Evolutionary conservation across 2,888 invertebrate species (phyloP).

Genomic region (Drosophila phalerata): DNA sequence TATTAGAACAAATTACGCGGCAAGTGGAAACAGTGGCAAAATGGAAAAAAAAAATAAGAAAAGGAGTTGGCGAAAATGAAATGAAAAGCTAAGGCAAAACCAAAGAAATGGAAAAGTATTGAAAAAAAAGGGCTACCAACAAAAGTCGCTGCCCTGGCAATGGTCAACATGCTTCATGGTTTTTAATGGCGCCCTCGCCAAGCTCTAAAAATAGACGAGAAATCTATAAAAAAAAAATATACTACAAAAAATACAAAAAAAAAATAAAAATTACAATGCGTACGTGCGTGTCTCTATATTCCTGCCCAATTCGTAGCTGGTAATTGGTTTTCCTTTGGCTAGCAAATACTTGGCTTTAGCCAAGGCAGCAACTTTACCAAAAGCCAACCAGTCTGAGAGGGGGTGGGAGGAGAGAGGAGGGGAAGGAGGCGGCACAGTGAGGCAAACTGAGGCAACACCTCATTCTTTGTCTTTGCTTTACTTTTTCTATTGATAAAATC

Average conservation of each 20-base stretch:
- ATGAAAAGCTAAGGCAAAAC: constrained; percentile 3
- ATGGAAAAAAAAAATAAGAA: constrained; percentile 16
- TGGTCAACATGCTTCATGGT: constrained; percentile 50
- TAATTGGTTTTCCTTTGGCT: constrained; percentile 63
- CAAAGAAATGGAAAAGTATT: constrained; percentile 8
- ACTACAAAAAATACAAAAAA: neutral
- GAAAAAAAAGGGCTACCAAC: constrained; percentile 22
- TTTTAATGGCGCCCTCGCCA: constrained; percentile 53
- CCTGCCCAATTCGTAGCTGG: constrained; percentile 7
- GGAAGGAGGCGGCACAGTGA: too few species aligned
- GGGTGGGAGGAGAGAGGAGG: neutral
- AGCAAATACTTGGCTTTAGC: constrained; percentile 52
- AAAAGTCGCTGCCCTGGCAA: constrained; percentile 24
- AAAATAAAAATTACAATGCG: constrained; percentile 54
- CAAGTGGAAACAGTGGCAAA: constrained; percentile 30
- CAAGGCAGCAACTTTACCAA: constrained; percentile 45
- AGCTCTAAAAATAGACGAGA: constrained; percentile 22
- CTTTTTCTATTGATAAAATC: constrained; percentile 74
- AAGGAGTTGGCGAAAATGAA: constrained; percentile 27
- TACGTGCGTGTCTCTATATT: constrained; percentile 65
- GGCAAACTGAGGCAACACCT: neutral
- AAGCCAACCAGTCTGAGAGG: neutral
- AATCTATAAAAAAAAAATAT: constrained; percentile 10
- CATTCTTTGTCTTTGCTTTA: constrained; percentile 29
- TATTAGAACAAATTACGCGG: constrained; percentile 72